Evolutionary conservation across 2,797 vertebrate species (phyloP).

Genomic region (Pangasius mekongensis): DNA sequence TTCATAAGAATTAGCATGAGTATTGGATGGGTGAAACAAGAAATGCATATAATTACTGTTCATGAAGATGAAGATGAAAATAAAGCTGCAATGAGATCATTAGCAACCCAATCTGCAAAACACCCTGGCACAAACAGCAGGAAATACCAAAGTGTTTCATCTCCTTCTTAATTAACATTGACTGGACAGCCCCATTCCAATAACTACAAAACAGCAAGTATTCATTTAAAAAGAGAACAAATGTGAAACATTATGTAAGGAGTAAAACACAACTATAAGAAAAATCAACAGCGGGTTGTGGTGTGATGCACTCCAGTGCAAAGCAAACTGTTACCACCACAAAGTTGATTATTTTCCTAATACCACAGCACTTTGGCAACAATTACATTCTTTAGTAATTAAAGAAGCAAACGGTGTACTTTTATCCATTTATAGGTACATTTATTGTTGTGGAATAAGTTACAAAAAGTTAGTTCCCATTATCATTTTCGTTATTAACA

Average conservation of each 20-base stretch:
- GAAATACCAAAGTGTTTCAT: constrained; percentile 40
- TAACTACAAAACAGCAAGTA: not conserved
- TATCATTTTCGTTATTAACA: not conserved
- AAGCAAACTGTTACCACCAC: not conserved
- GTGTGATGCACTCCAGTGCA: not conserved
- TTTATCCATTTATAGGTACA: not conserved
- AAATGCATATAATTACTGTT: constrained; percentile 36
- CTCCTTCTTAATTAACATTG: constrained; percentile 9
- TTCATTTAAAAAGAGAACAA: not conserved
- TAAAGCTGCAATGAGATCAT: constrained; percentile 34
- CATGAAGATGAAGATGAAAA: constrained; percentile 33
- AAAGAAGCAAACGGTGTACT: not conserved
- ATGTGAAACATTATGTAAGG: not conserved
- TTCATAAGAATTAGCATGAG: not conserved
- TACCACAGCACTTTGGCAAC: not conserved
- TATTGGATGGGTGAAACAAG: not conserved
- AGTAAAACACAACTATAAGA: not conserved
- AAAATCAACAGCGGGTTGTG: not conserved
- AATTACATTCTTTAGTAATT: not conserved
- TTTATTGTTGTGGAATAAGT: not conserved
- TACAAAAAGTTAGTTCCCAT: not conserved
- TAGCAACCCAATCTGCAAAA: constrained; percentile 18
- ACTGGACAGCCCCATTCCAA: constrained; percentile 2
- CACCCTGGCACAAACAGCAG: constrained; percentile 13
- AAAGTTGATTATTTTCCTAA: not conserved